Conservation (phyloP, 1,140 invertebrate genomes). For the Adoxophyes honmai region DNA sequence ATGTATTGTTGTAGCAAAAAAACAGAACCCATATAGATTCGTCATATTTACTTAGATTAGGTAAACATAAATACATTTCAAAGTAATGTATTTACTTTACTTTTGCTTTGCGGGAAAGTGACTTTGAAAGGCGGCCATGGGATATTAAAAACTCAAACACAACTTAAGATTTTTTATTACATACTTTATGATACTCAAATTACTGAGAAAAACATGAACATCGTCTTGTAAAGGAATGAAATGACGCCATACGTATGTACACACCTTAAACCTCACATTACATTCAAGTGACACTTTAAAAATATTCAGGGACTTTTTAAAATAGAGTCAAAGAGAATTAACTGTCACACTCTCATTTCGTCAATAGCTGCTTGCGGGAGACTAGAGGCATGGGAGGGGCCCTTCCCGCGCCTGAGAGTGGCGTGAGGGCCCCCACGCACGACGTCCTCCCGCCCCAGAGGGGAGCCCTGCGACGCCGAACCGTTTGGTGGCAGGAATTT, state of each 20-base stretch:
- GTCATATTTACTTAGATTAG: too few relatives aligned
- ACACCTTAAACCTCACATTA: slow-evolving; percentile 42
- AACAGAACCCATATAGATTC: too few relatives aligned
- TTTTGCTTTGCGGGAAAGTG: too few relatives aligned
- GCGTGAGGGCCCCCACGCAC: slow-evolving; percentile 53
- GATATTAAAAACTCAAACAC: background rate
- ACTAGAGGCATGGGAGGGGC: slow-evolving; percentile 45
- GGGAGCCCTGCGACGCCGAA: slow-evolving; percentile 48
- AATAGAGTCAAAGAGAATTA: slow-evolving; percentile 39
- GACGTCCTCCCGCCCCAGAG: slow-evolving; percentile 42
- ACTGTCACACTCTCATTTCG: slow-evolving; percentile 91
- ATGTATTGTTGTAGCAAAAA: too few relatives aligned
- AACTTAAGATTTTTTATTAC: slow-evolving; percentile 17
- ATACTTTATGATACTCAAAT: slow-evolving; percentile 38
- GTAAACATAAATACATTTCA: too few relatives aligned
- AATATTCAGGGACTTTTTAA: slow-evolving; percentile 28
- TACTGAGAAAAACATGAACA: slow-evolving; percentile 53
- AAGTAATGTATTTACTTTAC: too few relatives aligned
- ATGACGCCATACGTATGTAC: slow-evolving; percentile 43
- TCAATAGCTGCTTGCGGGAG: slow-evolving; percentile 87
- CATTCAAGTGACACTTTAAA: slow-evolving; percentile 29
- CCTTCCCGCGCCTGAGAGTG: slow-evolving; percentile 63
- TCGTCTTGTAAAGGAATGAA: slow-evolving; percentile 38
- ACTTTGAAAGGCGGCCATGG: background rate
- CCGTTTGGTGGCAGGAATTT: slow-evolving; percentile 66